phyloP scores from a whole-genome alignment of 2,113 vertebrate genomes.

The Nyctereutes procyonoides region DNA sequence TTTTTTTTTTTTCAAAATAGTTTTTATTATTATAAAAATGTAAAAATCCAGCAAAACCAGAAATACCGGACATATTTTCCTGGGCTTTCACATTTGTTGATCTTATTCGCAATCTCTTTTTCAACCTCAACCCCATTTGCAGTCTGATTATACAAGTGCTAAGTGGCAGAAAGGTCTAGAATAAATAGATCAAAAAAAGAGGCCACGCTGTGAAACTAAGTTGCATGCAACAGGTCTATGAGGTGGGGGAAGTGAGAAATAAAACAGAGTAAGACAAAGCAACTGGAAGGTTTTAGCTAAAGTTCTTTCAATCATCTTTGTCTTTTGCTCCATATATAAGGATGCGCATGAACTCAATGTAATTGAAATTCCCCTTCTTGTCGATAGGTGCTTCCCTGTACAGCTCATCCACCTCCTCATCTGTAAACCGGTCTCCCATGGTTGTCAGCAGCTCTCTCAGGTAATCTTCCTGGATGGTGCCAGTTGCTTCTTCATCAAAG shows the following conservation, averaged over 20 bases:
- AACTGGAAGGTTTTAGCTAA: conserved; percentile 1
- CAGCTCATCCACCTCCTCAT: conserved; percentile 97
- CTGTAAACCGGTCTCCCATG: conserved; percentile 97
- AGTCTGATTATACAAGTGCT: conserved; percentile 89
- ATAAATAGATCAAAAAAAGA: conserved; percentile 88
- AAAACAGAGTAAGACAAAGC: conserved; percentile 41
- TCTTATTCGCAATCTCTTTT: conserved; percentile 81
- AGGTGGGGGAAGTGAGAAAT: conserved; percentile 77
- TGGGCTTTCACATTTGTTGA: conserved; percentile 82
- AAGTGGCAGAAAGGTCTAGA: conserved; percentile 87
- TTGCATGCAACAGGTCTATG: conserved; percentile 90
- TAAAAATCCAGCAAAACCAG: conserved; percentile 94
- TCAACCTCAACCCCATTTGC: conserved; percentile 79
- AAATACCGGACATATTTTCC: conserved; percentile 85
- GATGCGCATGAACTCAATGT: conserved; percentile 98
- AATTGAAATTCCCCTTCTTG: conserved; percentile 98
- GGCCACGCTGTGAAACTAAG: conserved; percentile 87
- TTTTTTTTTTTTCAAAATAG: conserved; percentile 90
- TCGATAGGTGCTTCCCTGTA: conserved; percentile 98
- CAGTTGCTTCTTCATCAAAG: conserved; percentile 7
- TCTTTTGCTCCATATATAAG: conserved; percentile 98
- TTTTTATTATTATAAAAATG: conserved; percentile 95
- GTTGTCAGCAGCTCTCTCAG: conserved; percentile 97
- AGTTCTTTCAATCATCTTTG: conserved; percentile 93
- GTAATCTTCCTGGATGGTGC: conserved; percentile 95